These are phyloP conservation scores for Phaedon cochleariae DNA, from an alignment of 2,888 invertebrate genomes.

Conservation along the genomic window DNA sequence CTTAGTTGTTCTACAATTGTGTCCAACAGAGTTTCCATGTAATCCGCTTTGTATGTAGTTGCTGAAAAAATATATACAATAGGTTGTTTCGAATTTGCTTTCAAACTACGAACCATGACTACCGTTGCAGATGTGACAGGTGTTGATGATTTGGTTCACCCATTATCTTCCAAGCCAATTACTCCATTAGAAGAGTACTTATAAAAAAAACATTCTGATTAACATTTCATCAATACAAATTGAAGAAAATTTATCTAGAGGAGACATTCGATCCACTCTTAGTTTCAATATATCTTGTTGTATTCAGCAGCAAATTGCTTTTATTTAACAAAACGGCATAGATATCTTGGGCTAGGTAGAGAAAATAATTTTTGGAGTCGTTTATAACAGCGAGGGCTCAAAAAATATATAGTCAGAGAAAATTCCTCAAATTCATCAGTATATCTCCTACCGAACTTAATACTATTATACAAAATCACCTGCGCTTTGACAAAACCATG, in stretches of 20 bases:
- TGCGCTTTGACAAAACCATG: neutral
- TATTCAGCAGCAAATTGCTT: neutral
- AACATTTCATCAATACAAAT: conserved; percentile 1
- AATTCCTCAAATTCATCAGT: neutral
- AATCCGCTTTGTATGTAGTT: neutral
- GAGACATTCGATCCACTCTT: neutral
- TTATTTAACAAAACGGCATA: neutral
- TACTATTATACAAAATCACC: neutral
- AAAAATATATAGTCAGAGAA: neutral
- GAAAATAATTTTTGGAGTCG: neutral
- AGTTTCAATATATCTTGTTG: neutral
- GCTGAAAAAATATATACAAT: neutral
- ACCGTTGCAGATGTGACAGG: neutral
- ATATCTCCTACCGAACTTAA: neutral
- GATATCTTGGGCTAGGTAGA: neutral
- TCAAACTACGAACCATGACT: conserved; percentile 11
- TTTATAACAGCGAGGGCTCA: neutral
- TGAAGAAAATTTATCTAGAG: neutral
- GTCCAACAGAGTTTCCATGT: too few species aligned
- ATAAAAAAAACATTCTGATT: neutral
- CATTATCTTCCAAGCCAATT: conserved; percentile 8
- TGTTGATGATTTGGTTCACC: neutral
- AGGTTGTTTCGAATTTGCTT: too few species aligned
- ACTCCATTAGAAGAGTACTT: neutral
- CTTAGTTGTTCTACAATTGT: too few species aligned